A percentile compares a stretch with the other conserved stretches of the same genome.
phyloP scores from a whole-genome alignment of 2,797 vertebrate species.

The Clarias platycephalus region DNA sequence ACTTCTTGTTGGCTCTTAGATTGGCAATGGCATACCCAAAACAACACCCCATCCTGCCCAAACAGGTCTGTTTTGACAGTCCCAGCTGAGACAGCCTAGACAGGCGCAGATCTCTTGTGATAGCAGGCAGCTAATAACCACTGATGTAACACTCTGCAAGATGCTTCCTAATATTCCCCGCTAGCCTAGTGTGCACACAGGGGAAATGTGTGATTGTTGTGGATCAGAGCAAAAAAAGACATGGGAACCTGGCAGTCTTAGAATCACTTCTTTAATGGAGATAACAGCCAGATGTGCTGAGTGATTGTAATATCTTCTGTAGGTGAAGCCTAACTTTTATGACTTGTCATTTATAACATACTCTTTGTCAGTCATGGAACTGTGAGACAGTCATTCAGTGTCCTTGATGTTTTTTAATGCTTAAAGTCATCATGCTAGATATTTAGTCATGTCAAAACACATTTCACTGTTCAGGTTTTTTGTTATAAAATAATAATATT shows the following conservation, averaged over 20 bases:
- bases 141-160: slow-evolving; percentile 68
- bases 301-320: slow-evolving; percentile 26
- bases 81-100: slow-evolving; percentile 52
- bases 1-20: slow-evolving; percentile 47
- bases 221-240: slow-evolving; percentile 40
- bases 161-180: slow-evolving; percentile 49
- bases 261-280: slow-evolving; percentile 29
- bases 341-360: slow-evolving; percentile 29
- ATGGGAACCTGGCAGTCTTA: slow-evolving; percentile 32
- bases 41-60: slow-evolving; percentile 50
- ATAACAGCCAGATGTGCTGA: slow-evolving; percentile 50
- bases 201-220: slow-evolving; percentile 48
- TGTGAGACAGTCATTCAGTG: slow-evolving; percentile 20
- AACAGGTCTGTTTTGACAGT: slow-evolving; percentile 58
- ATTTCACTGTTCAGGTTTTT: not conserved
- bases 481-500: not conserved
- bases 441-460: slow-evolving; percentile 2
- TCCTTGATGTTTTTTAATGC: not conserved
- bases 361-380: slow-evolving; percentile 34
- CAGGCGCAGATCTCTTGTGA: slow-evolving; percentile 42
- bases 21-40: slow-evolving; percentile 55
- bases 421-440: not conserved
- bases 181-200: slow-evolving; percentile 41
- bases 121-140: slow-evolving; percentile 58
- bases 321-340: slow-evolving; percentile 39